Percentiles rank a stretch among this genome's conserved stretches.
phyloP scores from a whole-genome alignment of 1,140 invertebrate species.

The Bradysia coprophila region DNA sequence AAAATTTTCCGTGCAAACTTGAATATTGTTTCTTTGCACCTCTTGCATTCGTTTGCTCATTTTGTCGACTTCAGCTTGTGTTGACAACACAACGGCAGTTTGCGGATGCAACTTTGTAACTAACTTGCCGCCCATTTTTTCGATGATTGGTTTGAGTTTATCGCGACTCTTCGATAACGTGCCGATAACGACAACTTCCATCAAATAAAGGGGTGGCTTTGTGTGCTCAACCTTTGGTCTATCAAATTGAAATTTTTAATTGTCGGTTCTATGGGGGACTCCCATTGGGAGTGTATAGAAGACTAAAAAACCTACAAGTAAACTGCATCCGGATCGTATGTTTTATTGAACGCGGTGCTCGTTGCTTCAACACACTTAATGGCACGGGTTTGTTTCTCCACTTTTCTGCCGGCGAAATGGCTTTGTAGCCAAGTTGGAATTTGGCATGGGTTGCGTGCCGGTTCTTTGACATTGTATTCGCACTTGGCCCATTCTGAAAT shows the following conservation, averaged over 20 bases:
- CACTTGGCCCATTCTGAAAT: slow-evolving; percentile 87
- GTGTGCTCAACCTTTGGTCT: slow-evolving; percentile 37
- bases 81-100: slow-evolving; percentile 58
- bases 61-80: slow-evolving; percentile 46
- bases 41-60: slow-evolving; percentile 42
- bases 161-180: slow-evolving; percentile 36
- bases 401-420: slow-evolving; percentile 42
- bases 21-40: slow-evolving; percentile 48
- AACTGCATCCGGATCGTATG: slow-evolving; percentile 26
- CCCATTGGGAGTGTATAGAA: too few relatives aligned
- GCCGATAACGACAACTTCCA: slow-evolving; percentile 61
- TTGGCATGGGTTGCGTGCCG: slow-evolving; percentile 51
- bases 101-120: slow-evolving; percentile 41
- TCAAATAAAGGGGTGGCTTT: slow-evolving; percentile 49
- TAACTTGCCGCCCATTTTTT: slow-evolving; percentile 56
- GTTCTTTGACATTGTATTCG: slow-evolving; percentile 45
- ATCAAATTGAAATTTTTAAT: slow-evolving; percentile 14
- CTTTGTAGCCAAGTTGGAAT: slow-evolving; percentile 48
- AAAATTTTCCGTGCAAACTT: slow-evolving; percentile 62
- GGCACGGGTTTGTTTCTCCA: slow-evolving; percentile 36
- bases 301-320: too few relatives aligned
- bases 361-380: slow-evolving; percentile 36
- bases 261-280: neutral
- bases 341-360: slow-evolving; percentile 26
- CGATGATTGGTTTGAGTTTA: slow-evolving; percentile 44